Evolutionary conservation across 2,888 invertebrate genomes (phyloP).

Genomic region (Dicranocentrus wangi): DNA sequence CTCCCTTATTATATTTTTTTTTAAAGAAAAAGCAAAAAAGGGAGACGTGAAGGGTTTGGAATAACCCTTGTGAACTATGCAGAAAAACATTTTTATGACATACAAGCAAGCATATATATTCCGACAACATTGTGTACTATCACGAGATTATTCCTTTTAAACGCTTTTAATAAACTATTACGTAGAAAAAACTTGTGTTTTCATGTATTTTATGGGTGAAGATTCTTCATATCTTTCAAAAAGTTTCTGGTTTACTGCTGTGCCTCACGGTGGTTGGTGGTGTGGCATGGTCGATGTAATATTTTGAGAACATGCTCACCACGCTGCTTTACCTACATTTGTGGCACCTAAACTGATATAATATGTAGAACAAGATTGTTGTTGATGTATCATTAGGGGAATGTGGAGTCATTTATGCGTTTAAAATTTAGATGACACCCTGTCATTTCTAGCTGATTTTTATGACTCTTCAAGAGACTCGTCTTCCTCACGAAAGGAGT

Average conservation of each 20-base stretch:
- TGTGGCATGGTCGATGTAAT: not conserved
- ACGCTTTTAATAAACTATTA: not conserved
- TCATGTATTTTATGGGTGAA: slow-evolving; percentile 2
- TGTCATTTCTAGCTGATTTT: slow-evolving; percentile 42
- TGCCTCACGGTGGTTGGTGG: not conserved
- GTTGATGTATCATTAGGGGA: not conserved
- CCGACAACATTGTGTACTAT: no score
- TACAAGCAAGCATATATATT: not conserved
- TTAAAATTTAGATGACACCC: slow-evolving; percentile 37
- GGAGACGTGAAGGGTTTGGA: not conserved
- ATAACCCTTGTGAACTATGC: not conserved
- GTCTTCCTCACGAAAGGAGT: slow-evolving; percentile 35
- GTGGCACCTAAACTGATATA: not conserved
- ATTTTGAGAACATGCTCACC: not conserved
- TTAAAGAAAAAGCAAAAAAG: slow-evolving; percentile 1
- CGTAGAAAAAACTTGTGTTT: slow-evolving; percentile 4
- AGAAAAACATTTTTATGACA: not conserved
- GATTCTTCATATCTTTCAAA: not conserved
- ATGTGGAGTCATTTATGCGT: not conserved
- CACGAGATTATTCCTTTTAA: no score
- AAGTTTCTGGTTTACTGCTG: not conserved
- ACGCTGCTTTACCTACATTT: not conserved
- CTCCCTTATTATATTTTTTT: slow-evolving; percentile 32
- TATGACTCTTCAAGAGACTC: slow-evolving; percentile 38
- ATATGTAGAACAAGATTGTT: no score